These are phyloP conservation scores for Perca fluviatilis DNA, from an alignment of 2,113 vertebrate genomes.

Conservation along the genomic window DNA sequence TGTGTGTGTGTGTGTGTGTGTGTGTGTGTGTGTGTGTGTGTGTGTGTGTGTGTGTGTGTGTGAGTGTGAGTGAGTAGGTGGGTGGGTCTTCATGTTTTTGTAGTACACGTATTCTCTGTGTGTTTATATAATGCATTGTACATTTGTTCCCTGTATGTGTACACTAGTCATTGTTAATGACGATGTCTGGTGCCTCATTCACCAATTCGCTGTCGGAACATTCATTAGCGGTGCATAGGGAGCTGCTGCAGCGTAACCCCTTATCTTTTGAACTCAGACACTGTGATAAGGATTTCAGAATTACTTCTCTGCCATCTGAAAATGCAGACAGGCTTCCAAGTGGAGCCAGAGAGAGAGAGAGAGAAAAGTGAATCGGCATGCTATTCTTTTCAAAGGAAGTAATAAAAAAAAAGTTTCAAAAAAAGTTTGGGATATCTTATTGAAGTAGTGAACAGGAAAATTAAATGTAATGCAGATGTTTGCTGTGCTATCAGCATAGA, in stretches of 20 bases:
- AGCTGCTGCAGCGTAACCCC: conserved; percentile 35
- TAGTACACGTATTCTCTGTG: conserved; percentile 8
- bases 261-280: conserved; percentile 66
- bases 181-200: conserved; percentile 45
- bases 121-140: conserved; percentile 50
- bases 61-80: conserved; percentile 17
- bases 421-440: conserved; percentile 30
- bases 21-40: conserved; percentile 3
- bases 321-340: conserved; percentile 48
- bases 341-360: conserved; percentile 22
- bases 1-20: neutral
- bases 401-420: neutral
- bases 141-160: conserved; percentile 56
- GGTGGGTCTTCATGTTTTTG: conserved; percentile 1
- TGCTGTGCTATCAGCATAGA: conserved; percentile 36
- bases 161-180: conserved; percentile 66
- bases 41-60: neutral
- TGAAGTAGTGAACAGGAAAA: conserved; percentile 45
- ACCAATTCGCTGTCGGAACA: conserved; percentile 33
- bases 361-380: conserved; percentile 31
- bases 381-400: conserved; percentile 31
- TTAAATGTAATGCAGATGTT: conserved; percentile 48
- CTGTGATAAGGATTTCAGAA: conserved; percentile 67
- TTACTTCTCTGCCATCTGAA: conserved; percentile 53
- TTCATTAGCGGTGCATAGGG: conserved; percentile 57